phyloP scores from a whole-genome alignment of 2,113 vertebrate species.

The Plectropomus leopardus region DNA sequence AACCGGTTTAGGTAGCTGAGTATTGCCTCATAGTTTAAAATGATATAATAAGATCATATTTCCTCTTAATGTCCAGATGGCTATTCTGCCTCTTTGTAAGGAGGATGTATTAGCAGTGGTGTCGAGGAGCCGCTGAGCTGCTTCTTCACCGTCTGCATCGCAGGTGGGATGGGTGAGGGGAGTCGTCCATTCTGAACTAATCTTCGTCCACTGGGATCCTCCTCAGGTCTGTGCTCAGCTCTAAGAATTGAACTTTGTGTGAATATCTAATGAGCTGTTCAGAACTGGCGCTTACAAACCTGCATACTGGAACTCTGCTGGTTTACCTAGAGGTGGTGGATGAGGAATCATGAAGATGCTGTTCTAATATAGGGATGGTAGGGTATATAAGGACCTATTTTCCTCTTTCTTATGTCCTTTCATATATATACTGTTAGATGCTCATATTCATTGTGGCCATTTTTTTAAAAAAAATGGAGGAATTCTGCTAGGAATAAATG shows the following conservation, averaged over 20 bases:
- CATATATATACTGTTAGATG: too few species aligned
- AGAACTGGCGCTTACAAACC: neutral
- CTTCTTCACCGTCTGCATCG: neutral
- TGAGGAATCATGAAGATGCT: neutral
- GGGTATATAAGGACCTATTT: neutral
- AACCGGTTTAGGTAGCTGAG: neutral
- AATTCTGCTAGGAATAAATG: too few species aligned
- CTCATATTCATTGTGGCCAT: too few species aligned
- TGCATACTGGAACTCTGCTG: constrained; percentile 6
- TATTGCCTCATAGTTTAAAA: neutral
- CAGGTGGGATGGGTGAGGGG: neutral
- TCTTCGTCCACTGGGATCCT: constrained; percentile 25
- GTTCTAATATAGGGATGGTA: neutral
- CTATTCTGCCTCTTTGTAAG: neutral
- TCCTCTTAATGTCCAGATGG: neutral
- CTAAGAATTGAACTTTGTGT: constrained; percentile 39
- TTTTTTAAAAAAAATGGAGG: too few species aligned
- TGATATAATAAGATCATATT: neutral
- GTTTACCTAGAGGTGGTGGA: neutral
- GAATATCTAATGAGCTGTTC: constrained; percentile 14
- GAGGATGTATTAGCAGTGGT: neutral
- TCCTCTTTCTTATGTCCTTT: too few species aligned
- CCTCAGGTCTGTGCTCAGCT: constrained; percentile 7
- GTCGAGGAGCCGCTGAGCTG: neutral
- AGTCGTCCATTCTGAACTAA: constrained; percentile 22